Evolutionary conservation across 2,113 vertebrate species (phyloP).

Genomic region (Ciconia maguari): DNA sequence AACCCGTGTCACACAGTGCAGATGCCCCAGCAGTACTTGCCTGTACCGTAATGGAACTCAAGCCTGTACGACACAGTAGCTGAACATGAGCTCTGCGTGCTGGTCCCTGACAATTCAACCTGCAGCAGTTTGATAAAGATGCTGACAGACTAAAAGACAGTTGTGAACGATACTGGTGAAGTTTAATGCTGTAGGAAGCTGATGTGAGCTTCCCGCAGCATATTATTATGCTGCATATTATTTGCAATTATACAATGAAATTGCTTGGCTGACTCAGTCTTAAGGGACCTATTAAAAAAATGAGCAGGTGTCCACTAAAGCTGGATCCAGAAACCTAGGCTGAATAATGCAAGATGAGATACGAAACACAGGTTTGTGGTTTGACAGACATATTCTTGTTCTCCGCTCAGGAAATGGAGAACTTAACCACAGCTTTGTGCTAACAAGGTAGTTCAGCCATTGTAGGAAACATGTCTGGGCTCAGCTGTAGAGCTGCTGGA

Average conservation of each 20-base stretch:
- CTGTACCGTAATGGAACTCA: not conserved
- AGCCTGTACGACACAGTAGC: rapidly evolving
- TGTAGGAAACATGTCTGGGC: not conserved
- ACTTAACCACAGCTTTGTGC: not conserved
- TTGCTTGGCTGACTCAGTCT: not conserved
- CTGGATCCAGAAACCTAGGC: not conserved
- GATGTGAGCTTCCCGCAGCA: not conserved
- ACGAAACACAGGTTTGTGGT: not conserved
- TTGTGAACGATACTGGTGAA: not conserved
- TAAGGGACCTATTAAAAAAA: not conserved
- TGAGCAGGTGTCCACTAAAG: not conserved
- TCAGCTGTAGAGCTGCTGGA: not conserved
- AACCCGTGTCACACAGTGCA: not conserved
- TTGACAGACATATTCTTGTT: not conserved
- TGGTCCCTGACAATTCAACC: not conserved
- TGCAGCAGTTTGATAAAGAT: not conserved
- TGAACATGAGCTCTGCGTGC: not conserved
- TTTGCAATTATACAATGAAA: not conserved
- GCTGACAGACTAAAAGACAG: not conserved
- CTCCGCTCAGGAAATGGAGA: not conserved
- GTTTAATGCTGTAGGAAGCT: not conserved
- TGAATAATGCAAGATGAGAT: rapidly evolving
- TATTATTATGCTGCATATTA: not conserved
- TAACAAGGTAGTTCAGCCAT: not conserved
- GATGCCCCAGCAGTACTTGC: not conserved